Conservation (phyloP, 2,888 invertebrate genomes). For the Andrena trimmerana region DNA sequence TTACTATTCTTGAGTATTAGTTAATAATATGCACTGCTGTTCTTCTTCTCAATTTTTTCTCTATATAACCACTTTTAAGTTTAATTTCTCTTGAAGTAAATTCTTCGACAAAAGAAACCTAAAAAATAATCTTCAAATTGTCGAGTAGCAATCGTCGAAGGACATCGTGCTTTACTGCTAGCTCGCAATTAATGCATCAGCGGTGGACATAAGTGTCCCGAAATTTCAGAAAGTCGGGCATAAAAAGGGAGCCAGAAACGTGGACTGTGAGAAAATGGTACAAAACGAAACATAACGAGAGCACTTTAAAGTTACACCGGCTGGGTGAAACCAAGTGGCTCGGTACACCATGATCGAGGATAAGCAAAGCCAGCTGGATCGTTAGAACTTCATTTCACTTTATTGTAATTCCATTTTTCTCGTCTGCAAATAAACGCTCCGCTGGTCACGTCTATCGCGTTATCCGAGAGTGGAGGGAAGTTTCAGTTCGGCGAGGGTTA, state of each 20-base stretch:
- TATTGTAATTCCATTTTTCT: constrained; percentile 80
- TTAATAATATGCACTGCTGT: background rate
- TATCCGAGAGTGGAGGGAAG: constrained; percentile 69
- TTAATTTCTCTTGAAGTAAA: too few species aligned
- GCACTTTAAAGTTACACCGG: constrained; percentile 62
- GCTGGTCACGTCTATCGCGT: constrained; percentile 77
- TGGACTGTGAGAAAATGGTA: constrained; percentile 42
- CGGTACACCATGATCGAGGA: constrained; percentile 41
- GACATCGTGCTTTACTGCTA: constrained; percentile 13
- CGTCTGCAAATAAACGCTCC: constrained; percentile 78
- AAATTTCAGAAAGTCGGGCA: constrained; percentile 31
- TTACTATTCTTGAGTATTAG: too few species aligned
- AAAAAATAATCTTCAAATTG: constrained; percentile 27
- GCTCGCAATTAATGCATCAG: background rate
- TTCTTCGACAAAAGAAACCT: background rate
- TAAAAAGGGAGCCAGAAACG: constrained; percentile 23
- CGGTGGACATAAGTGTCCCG: constrained; percentile 10
- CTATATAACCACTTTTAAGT: too few species aligned
- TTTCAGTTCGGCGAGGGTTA: constrained; percentile 73
- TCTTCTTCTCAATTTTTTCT: background rate
- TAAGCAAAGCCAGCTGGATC: constrained; percentile 57
- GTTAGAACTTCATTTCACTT: constrained; percentile 78
- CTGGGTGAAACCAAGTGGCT: constrained; percentile 11
- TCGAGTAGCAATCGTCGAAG: constrained; percentile 29
- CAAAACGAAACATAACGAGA: constrained; percentile 66